These are phyloP conservation scores for Coenonympha glycerion DNA, from an alignment of 2,888 invertebrate species.

Conservation along the genomic window DNA sequence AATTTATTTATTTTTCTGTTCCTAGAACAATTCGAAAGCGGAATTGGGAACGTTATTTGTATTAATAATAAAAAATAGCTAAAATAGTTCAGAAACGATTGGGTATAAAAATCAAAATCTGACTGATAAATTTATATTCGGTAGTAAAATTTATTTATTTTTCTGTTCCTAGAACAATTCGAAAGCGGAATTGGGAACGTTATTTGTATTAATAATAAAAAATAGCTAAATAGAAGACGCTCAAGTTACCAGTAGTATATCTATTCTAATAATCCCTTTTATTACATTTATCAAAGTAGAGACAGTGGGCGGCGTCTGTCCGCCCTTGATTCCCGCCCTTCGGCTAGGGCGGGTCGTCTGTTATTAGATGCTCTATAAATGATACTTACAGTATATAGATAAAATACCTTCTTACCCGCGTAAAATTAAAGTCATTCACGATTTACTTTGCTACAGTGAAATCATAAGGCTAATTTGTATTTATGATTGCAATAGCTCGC, in stretches of 20 bases:
- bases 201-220: not conserved
- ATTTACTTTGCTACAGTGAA: not conserved
- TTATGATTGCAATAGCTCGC: too few relatives aligned
- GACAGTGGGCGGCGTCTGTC: slow-evolving; percentile 37
- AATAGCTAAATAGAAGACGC: not conserved
- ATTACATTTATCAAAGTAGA: slow-evolving; percentile 4
- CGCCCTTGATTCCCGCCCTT: slow-evolving; percentile 32
- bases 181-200: not conserved
- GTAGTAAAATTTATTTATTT: too few relatives aligned
- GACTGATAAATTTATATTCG: too few relatives aligned
- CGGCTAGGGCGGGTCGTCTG: slow-evolving; percentile 26
- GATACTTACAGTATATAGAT: too few relatives aligned
- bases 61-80: not conserved
- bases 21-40: not conserved
- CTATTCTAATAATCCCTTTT: not conserved
- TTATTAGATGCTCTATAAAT: not conserved
- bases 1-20: not conserved
- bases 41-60: not conserved
- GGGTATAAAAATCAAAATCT: too few relatives aligned
- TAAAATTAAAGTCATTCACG: not conserved
- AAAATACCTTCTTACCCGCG: too few relatives aligned
- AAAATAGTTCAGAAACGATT: too few relatives aligned
- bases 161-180: too few relatives aligned
- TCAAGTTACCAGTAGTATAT: not conserved
- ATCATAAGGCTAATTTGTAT: not conserved